These are phyloP conservation scores for Novumbra hubbsi DNA, from an alignment of 2,797 vertebrate genomes.

Conservation along the genomic window DNA sequence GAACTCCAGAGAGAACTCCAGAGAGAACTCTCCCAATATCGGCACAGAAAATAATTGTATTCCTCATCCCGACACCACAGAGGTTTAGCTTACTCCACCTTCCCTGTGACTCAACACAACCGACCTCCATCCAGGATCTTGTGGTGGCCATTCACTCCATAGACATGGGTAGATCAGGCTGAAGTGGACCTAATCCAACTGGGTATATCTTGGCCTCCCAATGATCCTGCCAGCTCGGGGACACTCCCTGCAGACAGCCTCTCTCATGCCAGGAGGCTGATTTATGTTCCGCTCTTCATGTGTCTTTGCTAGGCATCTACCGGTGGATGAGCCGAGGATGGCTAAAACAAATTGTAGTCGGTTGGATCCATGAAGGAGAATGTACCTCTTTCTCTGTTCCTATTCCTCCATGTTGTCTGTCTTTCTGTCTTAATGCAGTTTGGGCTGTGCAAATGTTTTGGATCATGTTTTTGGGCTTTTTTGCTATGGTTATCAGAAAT, in stretches of 20 bases:
- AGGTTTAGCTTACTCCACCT: constrained; percentile 44
- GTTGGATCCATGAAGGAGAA: background rate
- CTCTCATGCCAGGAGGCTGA: constrained; percentile 30
- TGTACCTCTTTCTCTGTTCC: background rate
- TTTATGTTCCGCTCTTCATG: constrained; percentile 41
- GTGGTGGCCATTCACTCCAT: constrained; percentile 28
- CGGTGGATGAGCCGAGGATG: constrained; percentile 22
- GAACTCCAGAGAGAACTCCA: constrained; percentile 27
- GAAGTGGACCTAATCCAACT: constrained; percentile 25
- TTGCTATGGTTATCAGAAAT: constrained; percentile 34
- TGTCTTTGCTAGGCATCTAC: constrained; percentile 23
- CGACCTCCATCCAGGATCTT: constrained; percentile 29
- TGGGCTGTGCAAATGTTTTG: constrained; percentile 54
- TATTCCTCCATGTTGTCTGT: constrained; percentile 13
- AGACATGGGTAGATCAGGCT: constrained; percentile 20
- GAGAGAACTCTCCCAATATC: constrained; percentile 38
- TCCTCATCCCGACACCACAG: constrained; percentile 52
- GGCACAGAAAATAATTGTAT: constrained; percentile 28
- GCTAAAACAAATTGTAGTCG: constrained; percentile 20
- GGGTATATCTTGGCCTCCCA: constrained; percentile 18
- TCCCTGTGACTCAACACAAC: constrained; percentile 41
- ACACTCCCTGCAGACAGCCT: background rate
- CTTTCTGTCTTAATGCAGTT: constrained; percentile 26
- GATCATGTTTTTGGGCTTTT: constrained; percentile 43
- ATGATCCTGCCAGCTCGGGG: constrained; percentile 12